A percentile compares a stretch with the other conserved stretches of the same genome.
phyloP scores from a whole-genome alignment of 2,113 vertebrate species.

The Microtus montanus region DNA sequence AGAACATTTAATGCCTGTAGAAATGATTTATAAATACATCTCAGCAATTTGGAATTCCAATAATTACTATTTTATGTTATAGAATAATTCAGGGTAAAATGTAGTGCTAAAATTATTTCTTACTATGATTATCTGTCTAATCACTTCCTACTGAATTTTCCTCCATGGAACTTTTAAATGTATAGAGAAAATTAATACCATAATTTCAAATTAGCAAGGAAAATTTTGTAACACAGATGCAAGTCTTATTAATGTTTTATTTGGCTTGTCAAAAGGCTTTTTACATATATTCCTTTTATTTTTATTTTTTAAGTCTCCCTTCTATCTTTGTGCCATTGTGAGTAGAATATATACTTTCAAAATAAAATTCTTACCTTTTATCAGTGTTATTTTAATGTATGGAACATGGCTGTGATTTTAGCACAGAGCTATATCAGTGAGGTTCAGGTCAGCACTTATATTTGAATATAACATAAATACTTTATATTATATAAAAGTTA shows the following conservation, averaged over 20 bases:
- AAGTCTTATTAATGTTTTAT: slow-evolving; percentile 16
- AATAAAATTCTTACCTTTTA: background rate
- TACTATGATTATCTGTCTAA: background rate
- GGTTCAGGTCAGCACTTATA: background rate
- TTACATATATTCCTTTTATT: background rate
- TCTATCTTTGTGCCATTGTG: background rate
- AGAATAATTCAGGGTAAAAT: background rate
- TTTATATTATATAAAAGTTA: background rate
- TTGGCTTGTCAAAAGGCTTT: background rate
- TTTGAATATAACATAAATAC: background rate
- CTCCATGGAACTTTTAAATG: slow-evolving; percentile 14
- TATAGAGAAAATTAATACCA: background rate
- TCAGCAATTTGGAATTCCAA: background rate
- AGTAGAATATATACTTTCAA: background rate
- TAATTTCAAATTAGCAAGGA: background rate
- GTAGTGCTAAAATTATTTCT: background rate
- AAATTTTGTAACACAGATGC: background rate
- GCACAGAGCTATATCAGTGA: background rate
- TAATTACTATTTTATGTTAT: background rate
- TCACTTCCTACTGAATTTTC: slow-evolving; percentile 3
- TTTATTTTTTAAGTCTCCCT: slow-evolving; percentile 18
- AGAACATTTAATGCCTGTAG: background rate
- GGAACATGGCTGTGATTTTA: background rate
- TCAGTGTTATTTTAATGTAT: background rate
- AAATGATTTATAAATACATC: background rate